phyloP scores from a whole-genome alignment of 2,888 invertebrate species.

The Scotopteryx bipunctaria region DNA sequence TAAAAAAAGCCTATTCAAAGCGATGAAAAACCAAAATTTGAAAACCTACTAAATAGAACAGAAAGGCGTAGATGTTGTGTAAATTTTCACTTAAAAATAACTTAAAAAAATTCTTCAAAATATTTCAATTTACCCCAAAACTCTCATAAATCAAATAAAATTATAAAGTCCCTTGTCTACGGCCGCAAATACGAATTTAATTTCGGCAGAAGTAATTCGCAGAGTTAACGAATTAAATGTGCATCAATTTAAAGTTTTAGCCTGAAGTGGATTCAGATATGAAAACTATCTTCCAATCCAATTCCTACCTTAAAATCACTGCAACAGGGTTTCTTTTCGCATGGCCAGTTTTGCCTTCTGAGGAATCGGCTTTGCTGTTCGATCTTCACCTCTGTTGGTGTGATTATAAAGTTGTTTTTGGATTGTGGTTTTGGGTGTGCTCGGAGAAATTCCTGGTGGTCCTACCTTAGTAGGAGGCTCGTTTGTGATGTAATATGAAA shows the following conservation, averaged over 20 bases:
- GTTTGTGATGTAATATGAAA: constrained; percentile 39
- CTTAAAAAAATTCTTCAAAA: background rate
- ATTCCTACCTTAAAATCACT: background rate
- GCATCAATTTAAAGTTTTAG: constrained; percentile 62
- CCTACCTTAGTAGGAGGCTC: constrained; percentile 26
- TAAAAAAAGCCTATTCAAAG: too few species aligned
- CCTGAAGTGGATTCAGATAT: constrained; percentile 39
- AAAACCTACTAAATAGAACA: too few species aligned
- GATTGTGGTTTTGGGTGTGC: background rate
- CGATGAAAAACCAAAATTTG: too few species aligned
- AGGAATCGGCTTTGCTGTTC: background rate
- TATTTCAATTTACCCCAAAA: constrained; percentile 21
- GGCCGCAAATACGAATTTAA: constrained; percentile 59
- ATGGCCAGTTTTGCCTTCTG: constrained; percentile 3
- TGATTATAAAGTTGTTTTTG: constrained; percentile 2
- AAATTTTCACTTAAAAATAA: background rate
- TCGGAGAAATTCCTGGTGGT: constrained; percentile 37
- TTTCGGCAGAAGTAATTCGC: constrained; percentile 57
- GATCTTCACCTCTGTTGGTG: background rate
- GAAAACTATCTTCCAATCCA: constrained; percentile 2
- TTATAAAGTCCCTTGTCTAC: constrained; percentile 28
- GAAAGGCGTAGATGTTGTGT: too few species aligned
- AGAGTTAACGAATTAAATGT: constrained; percentile 59
- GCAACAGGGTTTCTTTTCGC: background rate
- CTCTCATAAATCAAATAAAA: constrained; percentile 23